Base-by-base conservation (phyloP, 2,113 vertebrate species). In the Tenebrosternarchus preto region DNA sequence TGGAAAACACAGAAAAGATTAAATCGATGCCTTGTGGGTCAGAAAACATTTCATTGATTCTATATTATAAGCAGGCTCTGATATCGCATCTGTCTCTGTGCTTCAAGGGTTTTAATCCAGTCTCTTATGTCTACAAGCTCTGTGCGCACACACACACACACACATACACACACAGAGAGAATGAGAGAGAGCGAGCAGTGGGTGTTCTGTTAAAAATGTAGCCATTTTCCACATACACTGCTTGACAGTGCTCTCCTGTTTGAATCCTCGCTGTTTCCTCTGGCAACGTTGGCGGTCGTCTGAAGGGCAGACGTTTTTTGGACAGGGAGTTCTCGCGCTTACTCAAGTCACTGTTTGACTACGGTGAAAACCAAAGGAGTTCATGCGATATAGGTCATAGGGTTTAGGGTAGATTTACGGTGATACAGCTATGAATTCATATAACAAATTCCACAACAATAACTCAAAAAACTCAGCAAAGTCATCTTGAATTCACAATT, bases 211-310 rank as follows among this genome's bases (percentile, higher is more conserved):
- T 80, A 57, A 67, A 64, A 80, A 66, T 20, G 46, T 43, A 36
- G 57, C 27, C 29, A n/a, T n/a, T n/a, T n/a, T n/a, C n/a, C n/a
- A 3, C 43, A 33, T 72, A 72, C 46, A n/a, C 27, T 53, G 46
- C 66, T 29, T 80, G 78, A 80, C 60, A 67, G 70, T 16, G 60
- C 60, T 55, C 20, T 60, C 63, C 39, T 73, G 57, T 73, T 36
- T 56, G 43, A 73, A 73, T 43, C 66, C 78, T 66, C 57, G 70
- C 78, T 50, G 56, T 80, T 73, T 80, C 61, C 78, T 56, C 60
- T 66, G 78, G 70, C 59, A 80, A 19, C 70, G 25, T 61, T 39
- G 19, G 46, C 73, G 78, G 78, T 74, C 70, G 70, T 73, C 78
- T 80, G 70, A 80, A 80, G 78, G 78, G 60, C 70, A 39, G 72